Evolutionary conservation across 2,797 vertebrate genomes (phyloP).

Genomic region (Amblyraja radiata): DNA sequence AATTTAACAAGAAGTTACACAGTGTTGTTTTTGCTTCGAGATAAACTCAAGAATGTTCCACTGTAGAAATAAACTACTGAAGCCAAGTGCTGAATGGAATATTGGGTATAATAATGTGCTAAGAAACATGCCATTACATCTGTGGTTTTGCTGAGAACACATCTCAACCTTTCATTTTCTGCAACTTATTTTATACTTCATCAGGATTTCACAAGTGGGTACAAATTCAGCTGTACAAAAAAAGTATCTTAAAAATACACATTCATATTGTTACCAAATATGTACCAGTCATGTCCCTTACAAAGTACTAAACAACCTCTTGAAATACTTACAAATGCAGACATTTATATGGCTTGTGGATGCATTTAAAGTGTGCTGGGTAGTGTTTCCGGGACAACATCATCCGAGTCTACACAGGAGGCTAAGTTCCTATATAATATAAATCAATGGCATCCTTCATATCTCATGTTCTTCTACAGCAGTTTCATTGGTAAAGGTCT

Average conservation of each 20-base stretch:
- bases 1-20: conserved; percentile 7
- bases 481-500: conserved; percentile 1
- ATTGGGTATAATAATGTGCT: background rate
- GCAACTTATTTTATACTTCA: conserved; percentile 3
- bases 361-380: conserved; percentile 46
- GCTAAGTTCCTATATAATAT: conserved; percentile 6
- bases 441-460: background rate
- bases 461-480: background rate
- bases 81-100: background rate
- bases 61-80: background rate
- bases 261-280: conserved; percentile 45
- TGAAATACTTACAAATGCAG: conserved; percentile 43
- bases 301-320: conserved; percentile 39
- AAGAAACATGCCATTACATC: background rate
- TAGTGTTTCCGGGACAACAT: background rate
- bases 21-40: conserved; percentile 28
- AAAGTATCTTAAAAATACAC: conserved; percentile 42
- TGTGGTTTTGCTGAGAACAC: background rate
- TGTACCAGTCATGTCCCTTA: conserved; percentile 42
- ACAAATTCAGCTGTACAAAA: conserved; percentile 37
- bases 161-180: conserved; percentile 4
- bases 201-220: conserved; percentile 28
- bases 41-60: background rate
- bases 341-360: conserved; percentile 55
- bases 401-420: background rate